Conservation (phyloP, 2,113 vertebrate genomes). For the Heteronetta atricapilla region DNA sequence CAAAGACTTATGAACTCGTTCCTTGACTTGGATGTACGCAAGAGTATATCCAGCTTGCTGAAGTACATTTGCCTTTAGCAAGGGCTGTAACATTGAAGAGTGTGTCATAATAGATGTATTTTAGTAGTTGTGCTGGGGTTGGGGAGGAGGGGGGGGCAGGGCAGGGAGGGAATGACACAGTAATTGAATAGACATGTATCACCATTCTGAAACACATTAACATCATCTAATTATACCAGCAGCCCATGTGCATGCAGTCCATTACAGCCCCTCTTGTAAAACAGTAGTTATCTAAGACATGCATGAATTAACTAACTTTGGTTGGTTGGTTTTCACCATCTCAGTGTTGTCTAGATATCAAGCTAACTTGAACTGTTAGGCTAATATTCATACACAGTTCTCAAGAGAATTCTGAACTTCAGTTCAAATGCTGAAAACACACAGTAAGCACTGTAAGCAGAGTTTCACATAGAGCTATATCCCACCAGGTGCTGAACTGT, state of each 20-base stretch:
- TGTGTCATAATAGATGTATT: neutral
- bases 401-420: neutral
- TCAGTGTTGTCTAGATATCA: neutral
- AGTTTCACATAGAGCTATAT: neutral
- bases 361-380: neutral
- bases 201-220: neutral
- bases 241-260: neutral
- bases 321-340: neutral
- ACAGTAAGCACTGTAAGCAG: neutral
- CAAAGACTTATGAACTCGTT: neutral
- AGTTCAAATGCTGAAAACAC: neutral
- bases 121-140: neutral
- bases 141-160: too few species aligned
- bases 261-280: neutral
- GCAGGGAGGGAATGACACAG: neutral
- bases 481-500: neutral
- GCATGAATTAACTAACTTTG: neutral
- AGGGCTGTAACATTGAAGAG: rapidly evolving
- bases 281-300: neutral
- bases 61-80: neutral
- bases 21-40: neutral
- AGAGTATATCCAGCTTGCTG: neutral
- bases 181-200: neutral
- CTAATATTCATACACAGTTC: neutral
- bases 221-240: neutral